Conservation (phyloP, 2,113 vertebrate genomes). For the Trogon surrucura region DNA sequence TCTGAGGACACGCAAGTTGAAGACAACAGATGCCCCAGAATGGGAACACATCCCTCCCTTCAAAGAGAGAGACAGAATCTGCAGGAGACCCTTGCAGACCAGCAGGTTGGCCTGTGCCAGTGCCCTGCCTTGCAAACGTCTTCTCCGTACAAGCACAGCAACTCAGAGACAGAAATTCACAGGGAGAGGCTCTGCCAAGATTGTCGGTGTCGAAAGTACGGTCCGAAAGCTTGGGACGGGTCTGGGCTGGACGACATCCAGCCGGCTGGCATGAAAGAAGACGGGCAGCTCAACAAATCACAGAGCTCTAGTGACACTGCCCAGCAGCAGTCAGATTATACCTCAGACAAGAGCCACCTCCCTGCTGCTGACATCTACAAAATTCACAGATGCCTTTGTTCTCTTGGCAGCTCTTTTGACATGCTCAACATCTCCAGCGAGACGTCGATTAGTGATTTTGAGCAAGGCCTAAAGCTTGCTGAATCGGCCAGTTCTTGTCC, state of each 20-base stretch:
- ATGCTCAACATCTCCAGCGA: constrained; percentile 91
- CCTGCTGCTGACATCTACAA: constrained; percentile 70
- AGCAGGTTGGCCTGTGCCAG: constrained; percentile 73
- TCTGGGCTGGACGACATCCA: constrained; percentile 36
- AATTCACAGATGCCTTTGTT: constrained; percentile 79
- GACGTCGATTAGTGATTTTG: constrained; percentile 87
- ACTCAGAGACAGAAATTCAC: constrained; percentile 51
- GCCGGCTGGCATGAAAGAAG: background rate
- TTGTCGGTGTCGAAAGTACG: constrained; percentile 41
- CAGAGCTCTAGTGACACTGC: constrained; percentile 54
- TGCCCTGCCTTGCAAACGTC: constrained; percentile 92
- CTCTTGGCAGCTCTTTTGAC: constrained; percentile 86
- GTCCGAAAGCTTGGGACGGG: constrained; percentile 57
- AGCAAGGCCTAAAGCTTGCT: constrained; percentile 74
- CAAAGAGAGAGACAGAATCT: constrained; percentile 59
- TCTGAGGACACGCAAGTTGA: constrained; percentile 91
- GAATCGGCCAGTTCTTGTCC: constrained; percentile 77
- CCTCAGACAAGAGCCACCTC: constrained; percentile 65
- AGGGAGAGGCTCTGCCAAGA: constrained; percentile 54
- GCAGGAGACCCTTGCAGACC: constrained; percentile 60
- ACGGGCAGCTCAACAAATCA: constrained; percentile 53
- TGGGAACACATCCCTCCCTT: constrained; percentile 16
- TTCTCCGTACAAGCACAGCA: constrained; percentile 89
- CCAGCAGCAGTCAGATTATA: constrained; percentile 63
- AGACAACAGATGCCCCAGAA: constrained; percentile 77